These are phyloP conservation scores for Caenorhabditis virilis DNA, from an alignment of 2,888 invertebrate genomes.

Conservation along the genomic window DNA sequence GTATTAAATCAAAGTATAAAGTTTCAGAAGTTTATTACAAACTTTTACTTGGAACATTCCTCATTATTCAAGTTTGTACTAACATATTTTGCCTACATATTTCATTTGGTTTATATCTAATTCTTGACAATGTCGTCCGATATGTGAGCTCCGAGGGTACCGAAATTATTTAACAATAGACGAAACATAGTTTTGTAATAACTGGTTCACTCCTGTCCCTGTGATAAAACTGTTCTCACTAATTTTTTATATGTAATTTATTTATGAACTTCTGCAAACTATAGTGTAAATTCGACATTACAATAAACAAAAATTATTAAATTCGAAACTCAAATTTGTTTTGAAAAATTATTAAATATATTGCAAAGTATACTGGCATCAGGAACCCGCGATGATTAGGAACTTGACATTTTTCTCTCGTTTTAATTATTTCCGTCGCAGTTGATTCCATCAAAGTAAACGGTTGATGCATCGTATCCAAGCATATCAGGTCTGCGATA, in stretches of 20 bases:
- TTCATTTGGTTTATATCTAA: slow-evolving; percentile 12
- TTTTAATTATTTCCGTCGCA: slow-evolving; percentile 62
- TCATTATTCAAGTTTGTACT: slow-evolving; percentile 8
- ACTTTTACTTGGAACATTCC: slow-evolving; percentile 18
- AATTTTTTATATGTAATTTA: no score
- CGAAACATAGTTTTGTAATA: no score
- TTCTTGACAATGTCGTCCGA: slow-evolving; percentile 28
- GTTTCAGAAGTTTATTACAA: slow-evolving; percentile 2
- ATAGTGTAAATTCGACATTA: not conserved
- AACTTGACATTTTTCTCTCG: no score
- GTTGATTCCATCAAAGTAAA: slow-evolving; percentile 66
- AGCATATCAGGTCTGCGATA: slow-evolving; percentile 65
- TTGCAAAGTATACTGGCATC: slow-evolving; percentile 27
- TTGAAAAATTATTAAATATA: slow-evolving; percentile 11
- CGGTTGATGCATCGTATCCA: slow-evolving; percentile 59
- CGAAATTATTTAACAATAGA: slow-evolving; percentile 30
- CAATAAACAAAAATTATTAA: not conserved
- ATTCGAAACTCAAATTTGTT: slow-evolving; percentile 2
- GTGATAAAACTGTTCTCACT: no score
- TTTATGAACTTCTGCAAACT: no score
- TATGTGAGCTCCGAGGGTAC: slow-evolving; percentile 35
- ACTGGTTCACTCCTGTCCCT: no score
- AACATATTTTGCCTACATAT: slow-evolving; percentile 36
- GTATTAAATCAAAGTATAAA: not conserved
- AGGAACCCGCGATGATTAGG: slow-evolving; percentile 16